Base-by-base conservation (phyloP, 92 coral and sea anemone species). In the Porites lobata region DNA sequence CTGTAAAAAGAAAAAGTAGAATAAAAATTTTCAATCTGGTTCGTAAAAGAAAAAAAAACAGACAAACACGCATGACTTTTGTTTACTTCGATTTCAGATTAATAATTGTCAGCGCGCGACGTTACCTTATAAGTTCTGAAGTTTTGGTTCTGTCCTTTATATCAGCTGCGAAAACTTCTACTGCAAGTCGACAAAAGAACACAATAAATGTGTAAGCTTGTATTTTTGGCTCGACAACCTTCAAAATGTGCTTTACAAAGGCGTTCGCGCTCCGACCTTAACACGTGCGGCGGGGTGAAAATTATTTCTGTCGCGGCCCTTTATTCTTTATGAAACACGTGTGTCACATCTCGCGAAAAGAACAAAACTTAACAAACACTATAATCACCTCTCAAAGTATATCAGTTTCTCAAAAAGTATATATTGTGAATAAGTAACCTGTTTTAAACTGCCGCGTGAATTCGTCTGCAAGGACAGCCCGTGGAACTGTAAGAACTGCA, bases 391-490 rank as follows among this genome's bases (percentile, higher is more conserved):
- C 17, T 20, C 13, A 81, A 8, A 38, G 47, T 24, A 53, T 58
- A 1, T 15, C 14, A 54, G 50, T 14, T 38, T 14, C 63, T 43
- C 13, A 19, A 65, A 5, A 50, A 2, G 15, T n/a, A 19, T 7
- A 19, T 75, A 50, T 18, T 62, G 47, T 38, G 7, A 38, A 38
- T 10, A 15, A 5, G 29, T 38, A 26, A 96, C 99, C 96, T 82
- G 99, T 94, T 83, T 96, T 95, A 65, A 95, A 15, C 15, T 78
- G 69, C 52, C 95, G 94, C n/a, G 88, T 84, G 89, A 82, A 94
- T 76, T 96, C 92, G 76, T 92, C 96, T 54, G 96, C 92, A 10
- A 97, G 93, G 65, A 97, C 90, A 7, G 98, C 96, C 69, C 94
- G 75, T 10, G 96, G 91, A 56, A 56, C 61, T 21, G 62, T 57